Conservation (phyloP, 2,888 invertebrate species). For the Hirtodrosophila confusa region DNA sequence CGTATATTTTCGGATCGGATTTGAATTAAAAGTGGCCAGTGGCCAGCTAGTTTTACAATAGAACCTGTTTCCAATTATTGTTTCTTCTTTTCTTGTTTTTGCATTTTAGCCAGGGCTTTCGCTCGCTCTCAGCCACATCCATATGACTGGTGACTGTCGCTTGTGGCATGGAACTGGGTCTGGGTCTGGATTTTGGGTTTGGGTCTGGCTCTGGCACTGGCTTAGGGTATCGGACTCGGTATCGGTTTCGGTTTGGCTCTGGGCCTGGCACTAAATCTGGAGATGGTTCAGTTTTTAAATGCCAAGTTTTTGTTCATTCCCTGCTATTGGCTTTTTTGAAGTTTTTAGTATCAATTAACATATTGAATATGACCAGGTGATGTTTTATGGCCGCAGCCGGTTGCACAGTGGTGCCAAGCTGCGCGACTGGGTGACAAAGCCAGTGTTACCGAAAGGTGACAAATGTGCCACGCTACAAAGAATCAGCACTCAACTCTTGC, state of each 20-base stretch:
- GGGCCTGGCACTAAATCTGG: slow-evolving; percentile 23
- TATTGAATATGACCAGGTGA: slow-evolving; percentile 59
- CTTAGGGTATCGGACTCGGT: not conserved
- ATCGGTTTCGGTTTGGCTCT: slow-evolving; percentile 2
- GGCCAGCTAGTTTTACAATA: slow-evolving; percentile 54
- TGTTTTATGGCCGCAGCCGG: slow-evolving; percentile 43
- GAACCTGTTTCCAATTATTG: slow-evolving; percentile 75
- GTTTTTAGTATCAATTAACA: slow-evolving; percentile 77
- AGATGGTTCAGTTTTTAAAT: slow-evolving; percentile 50
- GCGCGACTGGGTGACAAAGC: slow-evolving; percentile 3
- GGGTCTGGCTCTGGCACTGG: not conserved
- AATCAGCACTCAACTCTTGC: slow-evolving; percentile 38
- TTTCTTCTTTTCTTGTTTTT: slow-evolving; percentile 52
- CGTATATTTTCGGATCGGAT: slow-evolving; percentile 58
- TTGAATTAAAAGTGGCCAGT: slow-evolving; percentile 30
- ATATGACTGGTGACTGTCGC: slow-evolving; percentile 16
- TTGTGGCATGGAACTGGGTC: slow-evolving; percentile 30
- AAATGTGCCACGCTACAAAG: slow-evolving; percentile 54
- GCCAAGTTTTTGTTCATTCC: slow-evolving; percentile 42
- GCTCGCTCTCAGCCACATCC: slow-evolving; percentile 32
- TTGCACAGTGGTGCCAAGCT: slow-evolving; percentile 57
- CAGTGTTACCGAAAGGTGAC: slow-evolving; percentile 35
- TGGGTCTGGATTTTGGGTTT: slow-evolving; percentile 14
- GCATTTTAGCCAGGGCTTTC: slow-evolving; percentile 55
- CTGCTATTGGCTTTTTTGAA: slow-evolving; percentile 24